phyloP scores from a whole-genome alignment of 1,140 invertebrate genomes.

The Meloidogyne floridensis region DNA sequence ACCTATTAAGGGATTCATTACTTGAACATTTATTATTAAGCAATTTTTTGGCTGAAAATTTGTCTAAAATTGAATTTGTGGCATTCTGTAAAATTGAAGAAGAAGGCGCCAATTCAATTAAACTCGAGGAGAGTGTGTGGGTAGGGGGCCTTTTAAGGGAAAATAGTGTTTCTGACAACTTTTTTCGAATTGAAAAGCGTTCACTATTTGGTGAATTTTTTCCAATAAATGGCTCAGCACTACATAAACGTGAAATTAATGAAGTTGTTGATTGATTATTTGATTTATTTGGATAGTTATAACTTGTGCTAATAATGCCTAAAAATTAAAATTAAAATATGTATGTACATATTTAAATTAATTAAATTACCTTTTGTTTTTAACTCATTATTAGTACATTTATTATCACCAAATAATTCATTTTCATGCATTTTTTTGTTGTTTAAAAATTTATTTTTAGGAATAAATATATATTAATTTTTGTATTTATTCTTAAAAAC shows the following conservation, averaged over 20 bases:
- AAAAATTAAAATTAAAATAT: too few relatives aligned
- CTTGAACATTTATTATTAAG: constrained; percentile 28
- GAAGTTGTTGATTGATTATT: constrained; percentile 1
- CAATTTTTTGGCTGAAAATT: constrained; percentile 23
- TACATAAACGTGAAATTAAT: constrained; percentile 18
- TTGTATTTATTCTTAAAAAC: too few relatives aligned
- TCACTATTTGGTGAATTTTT: background rate
- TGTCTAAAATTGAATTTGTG: constrained; percentile 16
- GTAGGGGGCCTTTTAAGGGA: constrained; percentile 12
- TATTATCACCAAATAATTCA: too few relatives aligned
- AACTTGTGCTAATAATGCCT: constrained; percentile 1
- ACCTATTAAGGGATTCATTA: constrained; percentile 16
- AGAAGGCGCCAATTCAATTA: constrained; percentile 28
- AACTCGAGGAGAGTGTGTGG: constrained; percentile 24
- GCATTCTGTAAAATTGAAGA: constrained; percentile 8
- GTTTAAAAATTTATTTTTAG: too few relatives aligned
- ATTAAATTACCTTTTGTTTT: too few relatives aligned
- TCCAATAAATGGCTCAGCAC: constrained; percentile 5
- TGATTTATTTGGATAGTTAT: background rate
- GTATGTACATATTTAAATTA: too few relatives aligned
- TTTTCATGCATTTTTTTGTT: too few relatives aligned
- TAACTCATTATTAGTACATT: too few relatives aligned
- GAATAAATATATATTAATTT: too few relatives aligned
- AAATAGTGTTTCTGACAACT: constrained; percentile 26
- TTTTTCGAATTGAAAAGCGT: constrained; percentile 28